Conservation (phyloP, 1,140 invertebrate genomes). For the Diabrotica virgifera region DNA sequence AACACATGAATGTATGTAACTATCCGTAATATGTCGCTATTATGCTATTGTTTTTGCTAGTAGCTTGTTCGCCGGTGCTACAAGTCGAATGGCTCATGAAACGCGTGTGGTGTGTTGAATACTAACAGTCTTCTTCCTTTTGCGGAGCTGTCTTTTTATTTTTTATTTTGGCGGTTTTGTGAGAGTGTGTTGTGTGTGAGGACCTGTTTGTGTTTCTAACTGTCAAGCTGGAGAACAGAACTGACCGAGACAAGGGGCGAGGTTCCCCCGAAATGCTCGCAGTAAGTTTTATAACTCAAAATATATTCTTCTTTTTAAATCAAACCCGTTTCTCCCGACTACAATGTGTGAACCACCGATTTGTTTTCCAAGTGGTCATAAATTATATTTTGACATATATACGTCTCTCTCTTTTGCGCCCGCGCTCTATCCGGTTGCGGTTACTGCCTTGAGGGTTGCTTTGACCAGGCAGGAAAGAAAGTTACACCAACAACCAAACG, state of each 20-base stretch:
- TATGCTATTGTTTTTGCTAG: conserved; percentile 10
- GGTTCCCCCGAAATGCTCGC: conserved; percentile 46
- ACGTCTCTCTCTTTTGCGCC: background rate
- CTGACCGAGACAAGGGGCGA: conserved; percentile 46
- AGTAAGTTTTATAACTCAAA: conserved; percentile 34
- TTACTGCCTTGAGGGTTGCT: background rate
- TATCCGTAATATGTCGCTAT: conserved; percentile 12
- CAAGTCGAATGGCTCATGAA: background rate
- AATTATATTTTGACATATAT: background rate
- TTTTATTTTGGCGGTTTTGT: conserved; percentile 25
- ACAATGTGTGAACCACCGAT: too few relatives aligned
- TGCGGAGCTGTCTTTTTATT: conserved; percentile 26
- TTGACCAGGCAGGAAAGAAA: too few relatives aligned
- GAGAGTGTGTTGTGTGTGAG: conserved; percentile 17
- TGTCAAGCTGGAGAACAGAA: conserved; percentile 46
- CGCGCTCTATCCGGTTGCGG: background rate
- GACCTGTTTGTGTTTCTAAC: conserved; percentile 1
- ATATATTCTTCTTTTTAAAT: background rate
- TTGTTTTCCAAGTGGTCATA: too few relatives aligned
- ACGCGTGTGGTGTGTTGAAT: conserved; percentile 32
- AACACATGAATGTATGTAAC: conserved; percentile 46
- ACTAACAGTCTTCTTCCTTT: conserved; percentile 6
- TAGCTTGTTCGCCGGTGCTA: background rate
- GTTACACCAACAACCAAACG: too few relatives aligned
- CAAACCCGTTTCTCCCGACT: too few relatives aligned